phyloP scores from a whole-genome alignment of 1,140 invertebrate species.

The Polypedilum vanderplanki region DNA sequence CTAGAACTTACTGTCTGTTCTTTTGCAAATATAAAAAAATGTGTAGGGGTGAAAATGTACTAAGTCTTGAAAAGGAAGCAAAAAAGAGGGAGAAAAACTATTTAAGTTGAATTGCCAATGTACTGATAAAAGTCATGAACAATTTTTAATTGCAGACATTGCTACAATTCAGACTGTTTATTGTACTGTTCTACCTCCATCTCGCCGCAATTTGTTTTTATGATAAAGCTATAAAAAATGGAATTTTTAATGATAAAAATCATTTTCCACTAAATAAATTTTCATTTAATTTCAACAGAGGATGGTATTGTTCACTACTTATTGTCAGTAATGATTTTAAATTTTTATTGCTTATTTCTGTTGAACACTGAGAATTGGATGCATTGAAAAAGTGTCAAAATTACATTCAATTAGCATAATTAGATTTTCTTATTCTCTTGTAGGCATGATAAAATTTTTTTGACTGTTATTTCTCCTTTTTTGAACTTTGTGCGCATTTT shows the following conservation, averaged over 20 bases:
- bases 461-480: too few relatives aligned
- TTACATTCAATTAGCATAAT: too few relatives aligned
- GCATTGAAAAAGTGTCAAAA: too few relatives aligned
- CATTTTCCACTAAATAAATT: slow-evolving; percentile 19
- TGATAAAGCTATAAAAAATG: slow-evolving; percentile 5
- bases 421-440: too few relatives aligned
- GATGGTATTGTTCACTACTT: background rate
- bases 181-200: background rate
- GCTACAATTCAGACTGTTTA: background rate
- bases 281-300: background rate
- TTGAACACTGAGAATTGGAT: too few relatives aligned
- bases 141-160: slow-evolving; percentile 3
- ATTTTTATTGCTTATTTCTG: too few relatives aligned
- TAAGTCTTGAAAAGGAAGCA: background rate
- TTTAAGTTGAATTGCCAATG: slow-evolving; percentile 13
- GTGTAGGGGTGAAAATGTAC: too few relatives aligned
- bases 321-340: too few relatives aligned
- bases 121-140: slow-evolving; percentile 18
- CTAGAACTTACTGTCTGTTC: too few relatives aligned
- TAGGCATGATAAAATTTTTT: too few relatives aligned
- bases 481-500: too few relatives aligned
- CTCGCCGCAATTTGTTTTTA: slow-evolving; percentile 3
- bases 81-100: background rate
- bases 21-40: too few relatives aligned
- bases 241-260: slow-evolving; percentile 12